phyloP scores from a whole-genome alignment of 92 coral and sea anemone genomes.

The Actinernus sp. region DNA sequence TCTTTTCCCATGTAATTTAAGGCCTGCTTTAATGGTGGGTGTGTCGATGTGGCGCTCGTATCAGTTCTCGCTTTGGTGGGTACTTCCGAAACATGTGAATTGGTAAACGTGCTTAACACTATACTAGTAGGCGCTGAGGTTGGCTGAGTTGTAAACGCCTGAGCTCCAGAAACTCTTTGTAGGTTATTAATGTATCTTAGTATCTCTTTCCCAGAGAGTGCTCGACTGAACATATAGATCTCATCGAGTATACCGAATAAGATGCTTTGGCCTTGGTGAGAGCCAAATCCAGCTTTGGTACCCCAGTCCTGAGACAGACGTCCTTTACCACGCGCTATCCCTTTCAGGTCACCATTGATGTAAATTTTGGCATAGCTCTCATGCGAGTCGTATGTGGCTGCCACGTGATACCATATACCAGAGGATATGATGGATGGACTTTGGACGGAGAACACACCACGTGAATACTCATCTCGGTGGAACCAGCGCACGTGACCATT shows the following conservation, averaged over 20 bases:
- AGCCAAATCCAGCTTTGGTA: slow-evolving; percentile 80
- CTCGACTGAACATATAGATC: slow-evolving; percentile 85
- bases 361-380: slow-evolving; percentile 77
- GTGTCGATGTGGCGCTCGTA: not conserved
- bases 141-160: slow-evolving; percentile 1
- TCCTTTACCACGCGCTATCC: slow-evolving; percentile 81
- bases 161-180: slow-evolving; percentile 24
- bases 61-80: not conserved
- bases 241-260: slow-evolving; percentile 87
- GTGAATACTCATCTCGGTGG: slow-evolving; percentile 74
- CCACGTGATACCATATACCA: slow-evolving; percentile 91
- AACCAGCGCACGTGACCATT: slow-evolving; percentile 88
- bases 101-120: not conserved
- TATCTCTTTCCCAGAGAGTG: slow-evolving; percentile 74
- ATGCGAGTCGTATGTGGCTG: slow-evolving; percentile 88
- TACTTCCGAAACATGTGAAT: slow-evolving; percentile 9
- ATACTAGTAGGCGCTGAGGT: slow-evolving; percentile 6
- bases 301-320: slow-evolving; percentile 88
- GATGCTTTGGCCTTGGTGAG: slow-evolving; percentile 56
- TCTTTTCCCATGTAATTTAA: not conserved
- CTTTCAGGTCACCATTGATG: slow-evolving; percentile 79
- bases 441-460: slow-evolving; percentile 68
- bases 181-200: slow-evolving; percentile 62
- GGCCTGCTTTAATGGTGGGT: slow-evolving; percentile 10
- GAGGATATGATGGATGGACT: slow-evolving; percentile 71